Evolutionary conservation across 2,888 invertebrate species (phyloP), one percentile per base, ranked within the genome.

Genomic region (Bombyx huttoni): DNA sequence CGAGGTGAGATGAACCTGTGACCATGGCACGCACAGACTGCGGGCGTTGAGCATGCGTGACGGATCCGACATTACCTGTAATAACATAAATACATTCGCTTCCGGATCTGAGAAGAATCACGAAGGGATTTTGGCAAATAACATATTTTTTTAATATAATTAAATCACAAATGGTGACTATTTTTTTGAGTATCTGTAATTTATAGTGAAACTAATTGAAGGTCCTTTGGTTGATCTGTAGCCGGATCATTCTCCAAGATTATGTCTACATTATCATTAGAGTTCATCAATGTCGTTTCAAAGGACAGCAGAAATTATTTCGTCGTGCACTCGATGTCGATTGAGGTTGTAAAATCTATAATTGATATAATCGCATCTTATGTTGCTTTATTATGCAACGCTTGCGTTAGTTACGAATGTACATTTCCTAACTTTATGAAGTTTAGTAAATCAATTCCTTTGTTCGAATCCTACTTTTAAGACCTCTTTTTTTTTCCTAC

Each of bases 91-190:
- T 49, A 45, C 13, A 48, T 34, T 24, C 24, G 13, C 54, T 63
- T 66, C 67, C 67, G 63, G 63, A 63, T 63, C 62, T 58, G 63
- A 56, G 49, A 56, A 54, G 56, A 10, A 40, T 40, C 7, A 40
- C 40, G 40, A 3, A 2, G 40, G 40, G 1, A 9, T 1, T 35
- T 35, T 7, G 13, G 34, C 13, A 13, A 13, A 14, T 6, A 13
- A 14, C 1, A 12, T 40, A 40, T 40, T 40, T 12, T 40, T 40
- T n/a, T n/a, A n/a, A 40, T 40, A 40, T 40, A 40, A 40, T 40
- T 40, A 7, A 24, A 24, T 5, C 1, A 34, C 46, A 40, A 40
- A 40, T 40, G 40, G 40, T 40, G 8, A 40, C 8, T 40, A 3
- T 7, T 40, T 40, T 40, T 40, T 40, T 40, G 40, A 12, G 12